Conservation (phyloP, 2,888 invertebrate genomes). For the Dynastes maya region DNA sequence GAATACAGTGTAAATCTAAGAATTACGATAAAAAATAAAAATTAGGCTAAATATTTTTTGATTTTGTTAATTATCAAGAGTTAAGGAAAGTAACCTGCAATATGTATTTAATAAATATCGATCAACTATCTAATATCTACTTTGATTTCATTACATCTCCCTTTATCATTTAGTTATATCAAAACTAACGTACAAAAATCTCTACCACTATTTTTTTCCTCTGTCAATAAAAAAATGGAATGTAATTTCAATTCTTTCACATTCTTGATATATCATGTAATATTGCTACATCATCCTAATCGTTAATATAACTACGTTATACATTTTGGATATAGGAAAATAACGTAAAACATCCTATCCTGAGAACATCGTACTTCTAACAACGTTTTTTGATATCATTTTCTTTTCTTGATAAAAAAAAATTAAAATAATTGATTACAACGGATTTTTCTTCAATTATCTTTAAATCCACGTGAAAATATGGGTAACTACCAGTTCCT, state of each 20-base stretch:
- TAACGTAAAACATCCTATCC: constrained; percentile 20
- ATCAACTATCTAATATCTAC: constrained; percentile 18
- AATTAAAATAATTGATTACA: too few relatives aligned
- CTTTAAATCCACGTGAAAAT: constrained; percentile 3
- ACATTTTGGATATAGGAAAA: constrained; percentile 14
- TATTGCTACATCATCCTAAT: constrained; percentile 8
- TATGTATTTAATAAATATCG: constrained; percentile 12
- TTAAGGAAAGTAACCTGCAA: not conserved
- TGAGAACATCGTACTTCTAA: constrained; percentile 24
- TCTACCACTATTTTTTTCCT: not conserved
- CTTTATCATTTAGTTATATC: constrained; percentile 21
- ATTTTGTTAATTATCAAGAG: constrained; percentile 1
- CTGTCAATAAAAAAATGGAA: constrained; percentile 34
- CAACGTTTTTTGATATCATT: not conserved
- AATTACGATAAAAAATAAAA: too few relatives aligned
- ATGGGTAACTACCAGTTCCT: constrained; percentile 36
- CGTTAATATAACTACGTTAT: not conserved
- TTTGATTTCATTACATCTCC: constrained; percentile 24
- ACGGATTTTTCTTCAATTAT: not conserved
- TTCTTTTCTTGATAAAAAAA: too few relatives aligned
- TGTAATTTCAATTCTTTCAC: constrained; percentile 10
- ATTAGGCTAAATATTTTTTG: not conserved
- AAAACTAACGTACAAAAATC: constrained; percentile 43
- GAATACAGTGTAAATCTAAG: too few relatives aligned
- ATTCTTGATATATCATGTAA: constrained; percentile 3